Percentiles rank a stretch among this genome's conserved stretches.
Conservation (phyloP, 2,113 vertebrate species). For the Eurypyga helias region DNA sequence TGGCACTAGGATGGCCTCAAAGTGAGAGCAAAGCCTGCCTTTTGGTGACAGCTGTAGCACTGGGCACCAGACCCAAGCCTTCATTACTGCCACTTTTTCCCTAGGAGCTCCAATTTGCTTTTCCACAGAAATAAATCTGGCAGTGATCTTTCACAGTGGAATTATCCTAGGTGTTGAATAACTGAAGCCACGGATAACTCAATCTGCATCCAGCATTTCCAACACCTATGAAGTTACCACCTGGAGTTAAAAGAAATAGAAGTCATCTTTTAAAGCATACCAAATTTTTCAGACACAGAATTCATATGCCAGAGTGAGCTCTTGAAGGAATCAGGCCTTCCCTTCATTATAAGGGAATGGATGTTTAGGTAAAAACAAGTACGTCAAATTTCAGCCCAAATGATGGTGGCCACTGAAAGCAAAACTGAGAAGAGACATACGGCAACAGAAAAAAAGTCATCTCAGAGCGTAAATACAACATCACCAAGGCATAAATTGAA, state of each 20-base stretch:
- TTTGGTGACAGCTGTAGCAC: accelerated
- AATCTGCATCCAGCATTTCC: not conserved
- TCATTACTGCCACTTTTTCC: not conserved
- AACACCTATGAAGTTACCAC: not conserved
- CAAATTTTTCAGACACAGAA: not conserved
- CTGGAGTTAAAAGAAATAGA: not conserved
- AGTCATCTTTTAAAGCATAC: not conserved
- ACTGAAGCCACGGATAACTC: not conserved
- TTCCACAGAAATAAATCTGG: not conserved
- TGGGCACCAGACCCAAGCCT: accelerated
- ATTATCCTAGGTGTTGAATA: not conserved
- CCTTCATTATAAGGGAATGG: not conserved
- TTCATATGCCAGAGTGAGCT: not conserved
- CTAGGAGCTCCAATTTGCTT: not conserved
- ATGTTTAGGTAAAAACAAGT: not conserved
- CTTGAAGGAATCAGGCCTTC: not conserved
- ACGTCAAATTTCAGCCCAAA: not conserved
- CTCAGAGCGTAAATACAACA: not conserved
- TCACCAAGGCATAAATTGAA: not conserved
- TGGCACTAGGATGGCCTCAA: not conserved
- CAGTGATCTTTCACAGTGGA: not conserved
- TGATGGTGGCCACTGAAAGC: not conserved
- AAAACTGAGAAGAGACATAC: not conserved
- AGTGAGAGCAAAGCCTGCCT: not conserved
- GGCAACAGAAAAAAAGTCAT: not conserved